phyloP scores from a whole-genome alignment of 2,888 invertebrate species.

The Exocentrus adspersus region DNA sequence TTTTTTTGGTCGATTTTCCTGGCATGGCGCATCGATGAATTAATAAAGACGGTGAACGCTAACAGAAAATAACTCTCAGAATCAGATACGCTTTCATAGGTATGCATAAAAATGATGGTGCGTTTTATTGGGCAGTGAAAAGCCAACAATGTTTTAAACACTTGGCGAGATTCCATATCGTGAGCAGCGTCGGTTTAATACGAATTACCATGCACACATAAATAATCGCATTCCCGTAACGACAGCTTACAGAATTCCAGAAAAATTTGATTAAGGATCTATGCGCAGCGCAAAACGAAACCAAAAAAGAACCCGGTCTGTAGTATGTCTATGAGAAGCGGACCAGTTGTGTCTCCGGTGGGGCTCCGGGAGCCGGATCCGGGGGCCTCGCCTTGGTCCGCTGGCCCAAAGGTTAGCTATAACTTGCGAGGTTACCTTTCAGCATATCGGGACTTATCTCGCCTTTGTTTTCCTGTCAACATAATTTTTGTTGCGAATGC shows the following conservation, averaged over 20 bases:
- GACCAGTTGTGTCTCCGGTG: slow-evolving; percentile 47
- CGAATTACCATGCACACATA: slow-evolving; percentile 56
- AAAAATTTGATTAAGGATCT: slow-evolving; percentile 65
- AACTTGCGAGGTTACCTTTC: slow-evolving; percentile 63
- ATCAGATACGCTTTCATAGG: slow-evolving; percentile 36
- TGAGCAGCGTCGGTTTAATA: slow-evolving; percentile 46
- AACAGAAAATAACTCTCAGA: slow-evolving; percentile 28
- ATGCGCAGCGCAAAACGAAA: slow-evolving; percentile 60
- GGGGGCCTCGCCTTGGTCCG: slow-evolving; percentile 48
- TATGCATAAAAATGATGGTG: slow-evolving; percentile 35
- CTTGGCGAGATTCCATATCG: slow-evolving; percentile 47
- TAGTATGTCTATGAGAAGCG: slow-evolving; percentile 62
- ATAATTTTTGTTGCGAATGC: slow-evolving; percentile 66
- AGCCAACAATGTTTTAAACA: slow-evolving; percentile 45
- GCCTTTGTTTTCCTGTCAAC: slow-evolving; percentile 66
- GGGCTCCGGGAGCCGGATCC: slow-evolving; percentile 28
- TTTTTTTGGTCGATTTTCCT: too few relatives aligned
- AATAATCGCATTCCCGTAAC: slow-evolving; percentile 59
- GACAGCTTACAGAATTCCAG: slow-evolving; percentile 62
- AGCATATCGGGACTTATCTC: slow-evolving; percentile 65
- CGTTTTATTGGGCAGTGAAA: slow-evolving; percentile 38
- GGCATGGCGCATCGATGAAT: not conserved
- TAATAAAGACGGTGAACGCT: slow-evolving; percentile 1
- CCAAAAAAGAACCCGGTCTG: slow-evolving; percentile 62
- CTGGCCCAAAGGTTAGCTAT: slow-evolving; percentile 63